phyloP scores from a whole-genome alignment of 2,113 vertebrate genomes.

The Romanogobio albipinnatus region DNA sequence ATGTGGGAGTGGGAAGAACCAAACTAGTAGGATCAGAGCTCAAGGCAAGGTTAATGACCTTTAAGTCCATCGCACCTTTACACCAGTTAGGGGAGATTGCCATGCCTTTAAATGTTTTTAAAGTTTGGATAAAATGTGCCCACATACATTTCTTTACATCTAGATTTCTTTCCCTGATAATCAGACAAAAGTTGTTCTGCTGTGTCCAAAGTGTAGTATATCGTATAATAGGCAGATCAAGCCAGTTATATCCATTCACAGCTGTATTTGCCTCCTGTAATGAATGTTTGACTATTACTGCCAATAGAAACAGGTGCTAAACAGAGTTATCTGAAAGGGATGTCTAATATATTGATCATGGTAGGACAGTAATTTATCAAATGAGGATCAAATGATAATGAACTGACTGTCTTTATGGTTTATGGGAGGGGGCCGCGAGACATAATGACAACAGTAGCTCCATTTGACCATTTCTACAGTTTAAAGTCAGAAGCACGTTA shows the following conservation, averaged over 20 bases:
- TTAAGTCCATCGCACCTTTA: neutral
- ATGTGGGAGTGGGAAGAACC: neutral
- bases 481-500: too few relatives aligned
- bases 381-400: neutral
- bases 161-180: neutral
- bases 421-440: too few relatives aligned
- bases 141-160: neutral
- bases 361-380: neutral
- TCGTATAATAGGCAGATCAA: neutral
- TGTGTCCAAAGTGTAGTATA: neutral
- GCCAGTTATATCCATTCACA: neutral
- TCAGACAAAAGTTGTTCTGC: neutral
- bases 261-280: conserved; percentile 5
- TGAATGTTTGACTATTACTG: neutral
- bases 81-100: neutral
- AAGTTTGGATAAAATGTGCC: neutral
- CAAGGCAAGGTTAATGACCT: neutral
- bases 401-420: neutral
- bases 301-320: neutral
- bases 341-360: neutral
- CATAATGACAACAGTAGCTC: too few relatives aligned
- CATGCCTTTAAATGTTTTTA: neutral
- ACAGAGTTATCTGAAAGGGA: neutral
- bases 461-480: too few relatives aligned
- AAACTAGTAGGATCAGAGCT: neutral